These are phyloP conservation scores for Amphipyra tragopoginis DNA, from an alignment of 2,888 invertebrate species.

Conservation along the genomic window DNA sequence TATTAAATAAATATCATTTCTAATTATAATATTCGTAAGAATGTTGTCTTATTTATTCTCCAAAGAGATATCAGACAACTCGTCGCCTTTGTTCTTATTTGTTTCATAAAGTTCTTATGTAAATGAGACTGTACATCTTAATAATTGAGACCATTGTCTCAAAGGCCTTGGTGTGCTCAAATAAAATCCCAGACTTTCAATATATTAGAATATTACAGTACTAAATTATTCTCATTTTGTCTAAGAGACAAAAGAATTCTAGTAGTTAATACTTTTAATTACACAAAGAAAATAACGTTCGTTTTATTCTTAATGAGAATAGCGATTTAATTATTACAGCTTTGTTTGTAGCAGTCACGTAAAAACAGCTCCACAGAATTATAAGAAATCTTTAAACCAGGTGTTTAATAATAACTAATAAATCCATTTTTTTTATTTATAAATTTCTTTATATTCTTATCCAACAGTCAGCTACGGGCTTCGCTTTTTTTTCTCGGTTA, in stretches of 20 bases:
- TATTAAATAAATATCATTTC: neutral
- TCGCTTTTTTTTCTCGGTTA: no score
- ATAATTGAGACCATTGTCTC: conserved; percentile 34
- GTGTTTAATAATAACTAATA: no score
- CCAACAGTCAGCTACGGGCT: no score
- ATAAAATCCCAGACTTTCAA: conserved; percentile 13
- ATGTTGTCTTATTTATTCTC: conserved; percentile 13
- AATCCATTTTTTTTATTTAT: no score
- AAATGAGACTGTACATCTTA: conserved; percentile 22
- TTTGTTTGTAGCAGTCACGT: no score
- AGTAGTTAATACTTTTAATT: conserved; percentile 21
- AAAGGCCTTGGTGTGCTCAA: neutral
- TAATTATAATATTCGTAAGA: conserved; percentile 1
- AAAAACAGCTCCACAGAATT: no score
- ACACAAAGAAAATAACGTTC: conserved; percentile 12
- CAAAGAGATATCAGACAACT: conserved; percentile 9
- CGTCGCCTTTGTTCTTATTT: conserved; percentile 26
- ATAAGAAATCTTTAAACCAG: no score
- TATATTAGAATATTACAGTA: conserved; percentile 18
- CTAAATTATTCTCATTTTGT: conserved; percentile 21
- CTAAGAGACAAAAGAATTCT: conserved; percentile 21
- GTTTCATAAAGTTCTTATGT: conserved; percentile 14
- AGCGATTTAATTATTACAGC: neutral
- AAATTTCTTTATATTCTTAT: no score
- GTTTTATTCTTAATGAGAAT: conserved; percentile 12